Evolutionary conservation across 2,113 vertebrate species (phyloP), one percentile per base, ranked within the genome.

Genomic region (Melanerpes aurifrons): DNA sequence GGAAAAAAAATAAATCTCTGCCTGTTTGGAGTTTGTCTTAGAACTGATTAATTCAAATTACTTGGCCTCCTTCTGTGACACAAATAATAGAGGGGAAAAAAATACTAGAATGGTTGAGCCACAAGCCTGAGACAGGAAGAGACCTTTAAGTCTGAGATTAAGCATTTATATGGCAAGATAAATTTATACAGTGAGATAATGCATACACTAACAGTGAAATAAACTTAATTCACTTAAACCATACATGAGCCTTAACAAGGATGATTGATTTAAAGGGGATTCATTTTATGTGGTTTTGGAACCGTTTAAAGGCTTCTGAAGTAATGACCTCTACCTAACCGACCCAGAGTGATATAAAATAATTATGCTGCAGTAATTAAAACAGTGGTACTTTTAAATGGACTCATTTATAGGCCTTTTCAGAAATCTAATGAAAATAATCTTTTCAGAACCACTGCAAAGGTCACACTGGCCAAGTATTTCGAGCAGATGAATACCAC

Each of bases 141-240:
- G 26, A 88, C 45, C 14, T 74, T 86, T 37, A 57, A 93, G 12
- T 20, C 28, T 87, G 75, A 79, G 57, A 54, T 71, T 75, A 90
- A 86, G 12, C 40, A 87, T 45, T 86, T 89, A 50, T 59, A n/a
- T 8, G 56, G 31, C 48, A 57, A 81, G 32, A 86, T 63, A 77
- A 87, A 83, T 81, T 64, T 84, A 48, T 81, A 43, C 28, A 67
- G 28, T 32, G 75, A 74, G 40, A 35, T 56, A 87, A 95, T 77
- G 10, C 78, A 91, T 89, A 76, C 92, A 45, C 37, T 47, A 59
- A 57, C 7, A 58, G 73, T 11, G 43, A 87, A 81, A 85, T 78
- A 79, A 87, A 76, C 43, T 73, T 43, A 87, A 94, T 67, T 79
- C 15, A 48, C 48, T 90, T 92, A 63, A 93, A 82, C 70, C 8